Evolutionary conservation across 1,140 invertebrate species (phyloP).

Genomic region (Eciton burchellii): DNA sequence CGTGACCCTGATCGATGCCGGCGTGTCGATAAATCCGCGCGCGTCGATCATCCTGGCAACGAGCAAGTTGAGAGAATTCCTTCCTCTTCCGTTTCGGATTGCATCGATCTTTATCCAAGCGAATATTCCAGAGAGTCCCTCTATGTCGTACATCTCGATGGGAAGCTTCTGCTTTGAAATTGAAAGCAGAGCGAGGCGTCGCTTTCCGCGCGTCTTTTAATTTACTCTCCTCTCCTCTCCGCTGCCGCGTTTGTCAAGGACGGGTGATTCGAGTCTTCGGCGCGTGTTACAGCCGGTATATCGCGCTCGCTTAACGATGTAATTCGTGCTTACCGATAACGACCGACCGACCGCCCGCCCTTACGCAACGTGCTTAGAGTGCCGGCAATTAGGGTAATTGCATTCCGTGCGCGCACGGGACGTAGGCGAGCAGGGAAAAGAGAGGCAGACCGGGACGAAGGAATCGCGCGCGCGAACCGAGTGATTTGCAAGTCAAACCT

Average conservation of each 20-base stretch:
- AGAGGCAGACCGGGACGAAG: slow-evolving; percentile 63
- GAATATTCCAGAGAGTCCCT: too few species aligned
- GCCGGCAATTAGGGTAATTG: slow-evolving; percentile 79
- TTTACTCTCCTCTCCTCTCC: slow-evolving; percentile 13
- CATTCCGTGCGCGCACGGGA: slow-evolving; percentile 72
- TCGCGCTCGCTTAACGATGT: slow-evolving; percentile 72
- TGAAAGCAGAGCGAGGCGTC: neutral
- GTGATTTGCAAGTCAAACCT: slow-evolving; percentile 75
- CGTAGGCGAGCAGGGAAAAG: slow-evolving; percentile 62
- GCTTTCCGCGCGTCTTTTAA: slow-evolving; percentile 22
- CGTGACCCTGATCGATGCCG: neutral
- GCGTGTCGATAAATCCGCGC: neutral
- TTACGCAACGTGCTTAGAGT: slow-evolving; percentile 77
- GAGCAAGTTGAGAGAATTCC: too few species aligned
- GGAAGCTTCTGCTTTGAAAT: slow-evolving; percentile 17
- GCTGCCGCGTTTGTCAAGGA: slow-evolving; percentile 22
- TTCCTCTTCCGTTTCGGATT: too few species aligned
- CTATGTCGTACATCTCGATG: neutral
- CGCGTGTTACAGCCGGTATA: slow-evolving; percentile 17
- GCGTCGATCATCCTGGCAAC: slow-evolving; percentile 31
- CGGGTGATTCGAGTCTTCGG: slow-evolving; percentile 17
- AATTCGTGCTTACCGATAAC: slow-evolving; percentile 79
- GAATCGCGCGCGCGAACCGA: slow-evolving; percentile 31
- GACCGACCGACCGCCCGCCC: slow-evolving; percentile 58
- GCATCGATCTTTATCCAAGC: too few species aligned